A percentile compares a stretch with the other conserved stretches of the same genome.
Conservation (phyloP, 2,888 invertebrate species). For the Drosophila yooni region DNA sequence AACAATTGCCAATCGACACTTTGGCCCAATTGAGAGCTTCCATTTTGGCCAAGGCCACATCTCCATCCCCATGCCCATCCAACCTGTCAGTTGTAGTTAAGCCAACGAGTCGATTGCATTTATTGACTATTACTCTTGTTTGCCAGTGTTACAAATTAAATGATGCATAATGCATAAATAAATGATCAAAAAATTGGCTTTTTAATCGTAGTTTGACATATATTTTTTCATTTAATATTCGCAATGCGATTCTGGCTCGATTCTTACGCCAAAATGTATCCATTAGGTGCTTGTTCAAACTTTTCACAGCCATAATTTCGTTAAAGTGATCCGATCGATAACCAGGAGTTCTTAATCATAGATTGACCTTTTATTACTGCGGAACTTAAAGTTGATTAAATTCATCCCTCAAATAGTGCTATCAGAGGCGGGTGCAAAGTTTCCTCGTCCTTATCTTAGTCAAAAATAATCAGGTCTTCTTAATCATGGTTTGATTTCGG, state of each 20-base stretch:
- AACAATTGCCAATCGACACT: slow-evolving; percentile 3
- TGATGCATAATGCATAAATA: background rate
- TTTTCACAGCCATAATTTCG: background rate
- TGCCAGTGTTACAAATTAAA: background rate
- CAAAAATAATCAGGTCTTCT: background rate
- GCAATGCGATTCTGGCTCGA: background rate
- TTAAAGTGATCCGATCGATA: background rate
- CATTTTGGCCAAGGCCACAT: background rate
- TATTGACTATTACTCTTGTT: background rate
- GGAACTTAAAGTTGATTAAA: background rate
- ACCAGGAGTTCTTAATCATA: background rate
- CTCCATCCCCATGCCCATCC: background rate
- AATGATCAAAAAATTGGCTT: background rate
- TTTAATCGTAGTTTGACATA: background rate
- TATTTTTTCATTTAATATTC: background rate
- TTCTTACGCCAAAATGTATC: background rate
- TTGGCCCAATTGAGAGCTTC: background rate
- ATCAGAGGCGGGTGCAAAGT: background rate
- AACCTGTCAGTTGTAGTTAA: background rate
- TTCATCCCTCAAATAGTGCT: background rate
- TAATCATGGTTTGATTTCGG: background rate
- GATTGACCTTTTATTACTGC: background rate
- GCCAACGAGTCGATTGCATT: background rate
- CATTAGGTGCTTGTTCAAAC: background rate
- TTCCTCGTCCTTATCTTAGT: background rate